These are phyloP conservation scores for Poecile atricapillus DNA, from an alignment of 2,113 vertebrate genomes.

Conservation along the genomic window DNA sequence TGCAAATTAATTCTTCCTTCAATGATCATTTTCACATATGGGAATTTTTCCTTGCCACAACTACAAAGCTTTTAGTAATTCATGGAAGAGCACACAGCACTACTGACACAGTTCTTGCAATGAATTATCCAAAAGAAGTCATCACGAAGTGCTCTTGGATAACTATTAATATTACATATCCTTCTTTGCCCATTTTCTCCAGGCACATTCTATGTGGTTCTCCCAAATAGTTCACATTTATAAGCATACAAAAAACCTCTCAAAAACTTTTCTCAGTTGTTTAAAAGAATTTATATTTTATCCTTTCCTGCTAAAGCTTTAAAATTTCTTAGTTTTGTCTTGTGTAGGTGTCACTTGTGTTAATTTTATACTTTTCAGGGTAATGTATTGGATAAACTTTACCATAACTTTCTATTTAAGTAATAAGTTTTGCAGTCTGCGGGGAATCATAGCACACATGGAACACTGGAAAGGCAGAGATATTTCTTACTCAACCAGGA, in stretches of 20 bases:
- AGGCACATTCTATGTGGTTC: background rate
- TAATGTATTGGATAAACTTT: background rate
- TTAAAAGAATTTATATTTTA: background rate
- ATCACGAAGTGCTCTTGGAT: background rate
- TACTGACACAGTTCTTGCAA: background rate
- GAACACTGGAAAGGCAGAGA: background rate
- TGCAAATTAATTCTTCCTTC: background rate
- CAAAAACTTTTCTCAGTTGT: background rate
- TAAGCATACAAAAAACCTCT: background rate
- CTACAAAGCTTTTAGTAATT: background rate
- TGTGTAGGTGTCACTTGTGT: background rate
- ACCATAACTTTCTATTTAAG: background rate
- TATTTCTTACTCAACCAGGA: background rate
- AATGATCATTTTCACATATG: background rate
- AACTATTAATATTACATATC: background rate
- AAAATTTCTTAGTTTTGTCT: background rate
- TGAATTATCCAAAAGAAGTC: background rate
- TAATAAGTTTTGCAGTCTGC: background rate
- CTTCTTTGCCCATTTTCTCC: background rate
- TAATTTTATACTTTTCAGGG: background rate
- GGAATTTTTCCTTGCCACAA: background rate
- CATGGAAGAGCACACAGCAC: background rate
- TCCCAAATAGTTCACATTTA: background rate
- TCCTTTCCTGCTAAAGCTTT: background rate
- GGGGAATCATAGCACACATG: background rate